These are phyloP conservation scores for Coleophora flavipennella DNA, from an alignment of 2,888 invertebrate species.

Conservation along the genomic window DNA sequence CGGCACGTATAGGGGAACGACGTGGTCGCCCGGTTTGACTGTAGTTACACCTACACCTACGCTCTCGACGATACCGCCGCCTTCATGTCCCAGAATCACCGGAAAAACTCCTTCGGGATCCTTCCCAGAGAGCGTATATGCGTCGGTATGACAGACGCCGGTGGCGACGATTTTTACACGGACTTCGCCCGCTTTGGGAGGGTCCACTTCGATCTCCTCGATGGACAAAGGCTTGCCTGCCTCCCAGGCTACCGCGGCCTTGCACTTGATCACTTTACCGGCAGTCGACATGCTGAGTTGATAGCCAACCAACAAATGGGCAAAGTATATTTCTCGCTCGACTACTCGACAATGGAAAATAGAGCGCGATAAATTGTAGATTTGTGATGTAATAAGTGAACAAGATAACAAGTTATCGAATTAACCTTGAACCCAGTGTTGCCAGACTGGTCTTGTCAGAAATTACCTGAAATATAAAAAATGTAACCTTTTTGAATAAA, in stretches of 20 bases:
- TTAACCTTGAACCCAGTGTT: too few species aligned
- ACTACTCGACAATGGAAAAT: not conserved
- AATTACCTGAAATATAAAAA: too few species aligned
- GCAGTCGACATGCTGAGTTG: conserved; percentile 46
- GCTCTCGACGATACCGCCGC: conserved; percentile 97
- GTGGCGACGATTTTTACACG: conserved; percentile 85
- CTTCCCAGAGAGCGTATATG: conserved; percentile 88
- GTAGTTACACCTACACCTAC: conserved; percentile 92
- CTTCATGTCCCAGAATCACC: conserved; percentile 96
- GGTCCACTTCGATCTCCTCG: conserved; percentile 94
- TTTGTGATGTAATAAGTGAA: conserved; percentile 2
- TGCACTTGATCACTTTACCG: conserved; percentile 86
- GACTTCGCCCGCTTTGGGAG: conserved; percentile 95
- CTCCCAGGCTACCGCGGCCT: conserved; percentile 97
- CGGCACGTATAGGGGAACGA: conserved; percentile 96
- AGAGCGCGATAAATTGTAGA: conserved; percentile 1
- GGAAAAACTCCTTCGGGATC: conserved; percentile 96
- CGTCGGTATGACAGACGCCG: conserved; percentile 93
- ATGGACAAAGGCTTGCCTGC: conserved; percentile 90
- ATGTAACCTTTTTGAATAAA: too few species aligned
- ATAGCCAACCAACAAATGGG: conserved; percentile 27
- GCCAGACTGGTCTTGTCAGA: too few species aligned
- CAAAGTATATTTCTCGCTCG: not conserved
- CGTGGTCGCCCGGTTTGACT: conserved; percentile 93
- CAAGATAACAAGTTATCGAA: too few species aligned